Conservation (phyloP, 2,113 vertebrate genomes). For the Riparia riparia region DNA sequence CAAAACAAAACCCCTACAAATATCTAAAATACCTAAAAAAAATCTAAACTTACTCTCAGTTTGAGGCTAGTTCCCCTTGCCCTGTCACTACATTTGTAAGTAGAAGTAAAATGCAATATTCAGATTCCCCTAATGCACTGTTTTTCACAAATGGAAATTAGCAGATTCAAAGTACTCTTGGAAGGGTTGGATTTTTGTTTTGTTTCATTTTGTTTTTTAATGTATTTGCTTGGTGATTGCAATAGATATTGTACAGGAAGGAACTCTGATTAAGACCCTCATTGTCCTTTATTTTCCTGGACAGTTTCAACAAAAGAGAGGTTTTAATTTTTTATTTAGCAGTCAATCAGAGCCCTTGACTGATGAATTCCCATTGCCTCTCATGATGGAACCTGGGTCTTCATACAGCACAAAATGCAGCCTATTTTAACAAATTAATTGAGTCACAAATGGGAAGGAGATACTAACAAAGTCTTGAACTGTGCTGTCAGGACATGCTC, state of each 20-base stretch:
- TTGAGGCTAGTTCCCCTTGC: neutral
- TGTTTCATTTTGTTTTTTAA: neutral
- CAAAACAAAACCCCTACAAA: no score
- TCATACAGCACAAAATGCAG: neutral
- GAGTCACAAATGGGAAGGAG: neutral
- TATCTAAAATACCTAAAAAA: no score
- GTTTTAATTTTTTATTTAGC: neutral
- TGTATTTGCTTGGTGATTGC: neutral
- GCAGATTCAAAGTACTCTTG: neutral
- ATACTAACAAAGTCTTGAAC: neutral
- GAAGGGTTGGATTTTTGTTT: neutral
- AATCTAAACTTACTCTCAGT: neutral
- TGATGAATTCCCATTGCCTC: neutral
- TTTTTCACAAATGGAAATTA: neutral
- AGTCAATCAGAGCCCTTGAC: neutral
- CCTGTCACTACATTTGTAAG: neutral
- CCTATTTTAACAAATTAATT: neutral
- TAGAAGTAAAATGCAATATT: neutral
- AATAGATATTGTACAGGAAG: neutral
- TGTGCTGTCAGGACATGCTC: neutral
- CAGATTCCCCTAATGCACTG: neutral
- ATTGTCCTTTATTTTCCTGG: neutral
- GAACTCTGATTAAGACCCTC: neutral
- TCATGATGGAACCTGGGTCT: neutral
- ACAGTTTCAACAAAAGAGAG: neutral